phyloP scores from a whole-genome alignment of 2,797 vertebrate species.

The Megaceryle alcyon region DNA sequence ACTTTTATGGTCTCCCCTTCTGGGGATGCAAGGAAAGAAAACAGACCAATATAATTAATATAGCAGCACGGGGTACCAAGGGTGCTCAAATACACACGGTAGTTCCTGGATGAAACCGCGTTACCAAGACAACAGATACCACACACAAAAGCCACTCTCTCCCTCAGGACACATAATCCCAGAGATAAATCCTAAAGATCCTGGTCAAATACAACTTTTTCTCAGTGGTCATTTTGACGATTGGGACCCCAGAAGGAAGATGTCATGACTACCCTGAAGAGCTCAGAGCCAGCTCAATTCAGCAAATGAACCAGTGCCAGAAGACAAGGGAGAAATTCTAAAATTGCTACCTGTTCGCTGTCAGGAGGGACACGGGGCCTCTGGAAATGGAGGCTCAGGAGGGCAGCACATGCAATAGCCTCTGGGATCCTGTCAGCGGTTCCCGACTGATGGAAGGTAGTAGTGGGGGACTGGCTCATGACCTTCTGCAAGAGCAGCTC shows the following conservation, averaged over 20 bases:
- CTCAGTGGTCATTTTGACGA: neutral
- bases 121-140: conserved; percentile 26
- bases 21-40: neutral
- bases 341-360: neutral
- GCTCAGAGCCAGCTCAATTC: neutral
- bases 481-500: neutral
- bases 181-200: neutral
- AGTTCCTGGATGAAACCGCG: neutral
- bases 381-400: neutral
- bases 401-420: neutral
- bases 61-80: neutral
- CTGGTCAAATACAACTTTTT: neutral
- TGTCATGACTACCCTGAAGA: neutral
- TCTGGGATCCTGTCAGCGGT: neutral
- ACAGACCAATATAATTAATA: neutral
- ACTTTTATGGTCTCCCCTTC: neutral
- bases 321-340: neutral
- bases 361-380: neutral
- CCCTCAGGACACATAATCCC: neutral
- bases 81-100: neutral
- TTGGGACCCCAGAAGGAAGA: neutral
- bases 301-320: neutral
- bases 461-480: neutral
- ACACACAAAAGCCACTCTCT: neutral
- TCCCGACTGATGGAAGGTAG: neutral